These are phyloP conservation scores for Amorpha juglandis DNA, from an alignment of 2,888 invertebrate species.

Conservation along the genomic window DNA sequence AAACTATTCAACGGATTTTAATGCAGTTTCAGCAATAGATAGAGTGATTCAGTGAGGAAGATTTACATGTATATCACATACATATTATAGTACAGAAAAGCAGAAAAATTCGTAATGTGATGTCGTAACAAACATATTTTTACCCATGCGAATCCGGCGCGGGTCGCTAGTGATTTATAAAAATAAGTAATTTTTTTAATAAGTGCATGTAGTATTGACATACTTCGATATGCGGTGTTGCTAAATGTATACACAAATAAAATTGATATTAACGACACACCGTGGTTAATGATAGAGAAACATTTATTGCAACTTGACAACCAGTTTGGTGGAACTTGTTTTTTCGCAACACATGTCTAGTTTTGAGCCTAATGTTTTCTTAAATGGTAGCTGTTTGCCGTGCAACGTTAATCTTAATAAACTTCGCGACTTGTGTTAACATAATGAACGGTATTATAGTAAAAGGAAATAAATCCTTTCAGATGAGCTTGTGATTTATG, in stretches of 20 bases:
- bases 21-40: too few relatives aligned
- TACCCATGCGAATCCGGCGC: too few relatives aligned
- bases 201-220: slow-evolving; percentile 26
- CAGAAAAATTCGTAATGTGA: too few relatives aligned
- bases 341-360: slow-evolving; percentile 22
- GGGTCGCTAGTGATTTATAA: too few relatives aligned
- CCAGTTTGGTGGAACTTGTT: slow-evolving; percentile 19
- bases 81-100: too few relatives aligned
- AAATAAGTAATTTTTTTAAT: too few relatives aligned
- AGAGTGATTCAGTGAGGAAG: too few relatives aligned
- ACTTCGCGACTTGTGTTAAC: slow-evolving; percentile 2
- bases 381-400: background rate
- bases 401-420: slow-evolving; percentile 10
- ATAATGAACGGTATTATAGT: slow-evolving; percentile 6
- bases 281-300: slow-evolving; percentile 17
- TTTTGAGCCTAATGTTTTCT: slow-evolving; percentile 16
- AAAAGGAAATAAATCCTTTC: slow-evolving; percentile 10
- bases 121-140: too few relatives aligned
- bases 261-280: slow-evolving; percentile 16
- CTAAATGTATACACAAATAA: slow-evolving; percentile 27
- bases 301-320: slow-evolving; percentile 8
- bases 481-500: background rate
- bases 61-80: too few relatives aligned
- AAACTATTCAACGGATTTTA: too few relatives aligned
- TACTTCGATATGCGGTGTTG: slow-evolving; percentile 17